phyloP scores from a whole-genome alignment of 2,797 vertebrate genomes.

The Salmo trutta region DNA sequence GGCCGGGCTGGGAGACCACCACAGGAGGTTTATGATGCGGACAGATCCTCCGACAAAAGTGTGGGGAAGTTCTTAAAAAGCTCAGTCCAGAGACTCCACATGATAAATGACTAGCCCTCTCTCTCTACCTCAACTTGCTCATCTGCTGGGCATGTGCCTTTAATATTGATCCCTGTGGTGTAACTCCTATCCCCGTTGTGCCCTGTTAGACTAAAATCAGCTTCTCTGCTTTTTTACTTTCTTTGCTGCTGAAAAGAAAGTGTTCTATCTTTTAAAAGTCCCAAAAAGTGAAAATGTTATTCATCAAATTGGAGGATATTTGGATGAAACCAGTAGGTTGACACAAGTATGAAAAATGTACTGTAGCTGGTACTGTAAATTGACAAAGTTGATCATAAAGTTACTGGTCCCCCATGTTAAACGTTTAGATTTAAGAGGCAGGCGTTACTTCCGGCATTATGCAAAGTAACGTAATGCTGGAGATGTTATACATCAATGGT shows the following conservation, averaged over 20 bases:
- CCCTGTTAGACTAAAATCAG: conserved; percentile 50
- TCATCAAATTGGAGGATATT: no score
- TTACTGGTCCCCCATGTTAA: no score
- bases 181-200: conserved; percentile 51
- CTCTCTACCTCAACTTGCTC: conserved; percentile 18
- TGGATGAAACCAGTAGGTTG: no score
- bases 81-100: conserved; percentile 42
- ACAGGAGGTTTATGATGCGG: conserved; percentile 22
- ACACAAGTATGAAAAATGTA: no score
- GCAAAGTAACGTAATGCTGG: no score
- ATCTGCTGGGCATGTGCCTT: conserved; percentile 23
- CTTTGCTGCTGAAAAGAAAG: neutral
- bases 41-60: conserved; percentile 11
- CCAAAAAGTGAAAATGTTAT: no score
- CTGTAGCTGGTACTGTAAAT: no score
- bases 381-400: no score
- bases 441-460: no score
- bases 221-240: conserved; percentile 14
- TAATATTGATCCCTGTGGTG: conserved; percentile 58
- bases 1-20: conserved; percentile 10
- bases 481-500: no score
- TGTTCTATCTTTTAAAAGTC: no score
- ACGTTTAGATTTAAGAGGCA: no score
- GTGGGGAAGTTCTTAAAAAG: conserved; percentile 56
- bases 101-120: conserved; percentile 42